Conservation (phyloP, 2,113 vertebrate species). For the Natator depressus region DNA sequence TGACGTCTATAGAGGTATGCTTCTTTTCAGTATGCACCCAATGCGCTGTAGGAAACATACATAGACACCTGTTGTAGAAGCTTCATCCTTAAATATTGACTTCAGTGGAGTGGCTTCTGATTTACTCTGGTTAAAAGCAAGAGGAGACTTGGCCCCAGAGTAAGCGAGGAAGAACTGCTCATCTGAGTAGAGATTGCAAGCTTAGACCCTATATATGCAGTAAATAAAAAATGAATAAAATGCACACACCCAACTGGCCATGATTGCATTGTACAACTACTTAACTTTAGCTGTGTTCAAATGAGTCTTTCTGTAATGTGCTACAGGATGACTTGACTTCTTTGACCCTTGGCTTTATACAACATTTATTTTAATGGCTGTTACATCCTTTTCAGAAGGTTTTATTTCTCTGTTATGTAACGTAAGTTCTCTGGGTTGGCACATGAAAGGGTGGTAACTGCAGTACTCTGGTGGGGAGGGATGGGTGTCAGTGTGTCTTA, state of each 20-base stretch:
- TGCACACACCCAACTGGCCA: background rate
- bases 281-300: background rate
- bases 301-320: background rate
- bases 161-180: background rate
- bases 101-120: background rate
- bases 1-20: background rate
- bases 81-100: background rate
- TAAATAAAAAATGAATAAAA: background rate
- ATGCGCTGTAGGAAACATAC: background rate
- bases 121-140: background rate
- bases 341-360: background rate
- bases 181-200: background rate
- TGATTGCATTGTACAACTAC: background rate
- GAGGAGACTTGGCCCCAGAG: background rate
- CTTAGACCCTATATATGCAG: background rate
- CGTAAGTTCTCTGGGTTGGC: conserved; percentile 8
- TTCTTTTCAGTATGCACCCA: background rate
- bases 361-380: background rate
- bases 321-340: background rate
- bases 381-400: background rate
- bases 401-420: conserved; percentile 29
- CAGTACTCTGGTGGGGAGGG: conserved; percentile 3
- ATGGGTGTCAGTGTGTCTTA: conserved; percentile 18
- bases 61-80: background rate
- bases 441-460: conserved; percentile 7